Base-by-base conservation (phyloP, 2,797 vertebrate genomes). In the Ataeniobius toweri region DNA sequence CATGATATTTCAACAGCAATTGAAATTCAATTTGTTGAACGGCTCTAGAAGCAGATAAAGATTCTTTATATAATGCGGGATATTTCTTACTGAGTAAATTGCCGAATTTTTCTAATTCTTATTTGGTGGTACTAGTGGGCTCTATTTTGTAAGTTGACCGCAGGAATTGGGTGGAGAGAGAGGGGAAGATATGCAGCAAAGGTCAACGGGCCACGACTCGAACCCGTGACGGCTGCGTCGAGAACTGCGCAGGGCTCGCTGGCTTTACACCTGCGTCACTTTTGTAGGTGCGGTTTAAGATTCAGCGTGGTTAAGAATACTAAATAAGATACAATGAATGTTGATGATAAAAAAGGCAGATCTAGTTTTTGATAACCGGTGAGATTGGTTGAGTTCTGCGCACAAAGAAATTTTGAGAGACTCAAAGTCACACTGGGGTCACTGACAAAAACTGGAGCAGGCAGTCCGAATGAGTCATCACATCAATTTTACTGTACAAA, bases 391-490 rank as follows among this genome's bases (percentile, higher is more conserved):
- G 24, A 69, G 41, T n/a, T 69, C 46, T 69, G 4, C 65, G 24
- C 36, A 41, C 24, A 24, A 67, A 53, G 51, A 14, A 2, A 39
- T 1, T 39, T 28, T 5, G 10, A 41, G 41, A 68, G 10, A n/a
- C 13, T 69, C 24, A 69, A 69, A n/a, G 41, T 69, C 7, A 26
- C 28, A 26, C 36, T 16, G 50, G 22, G 76, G 14, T 80, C 68
- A 5, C 36, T 63, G 44, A 51, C 46, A 74, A 36, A 70, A 73
- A 65, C 24, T 65, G 18, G 8, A 56, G 69, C 53, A 76, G 56
- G 51, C 61, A 78, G 69, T 28, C 41, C 69, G 4, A 22, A 74
- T 90, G 89, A 90, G 72, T 86, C 86, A 80, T 41, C 73, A 24
- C 74, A 74, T 71, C 31, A 44, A 63, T 41, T 55, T 74, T 36